phyloP scores from a whole-genome alignment of 2,797 vertebrate species.

The Acanthopagrus latus region DNA sequence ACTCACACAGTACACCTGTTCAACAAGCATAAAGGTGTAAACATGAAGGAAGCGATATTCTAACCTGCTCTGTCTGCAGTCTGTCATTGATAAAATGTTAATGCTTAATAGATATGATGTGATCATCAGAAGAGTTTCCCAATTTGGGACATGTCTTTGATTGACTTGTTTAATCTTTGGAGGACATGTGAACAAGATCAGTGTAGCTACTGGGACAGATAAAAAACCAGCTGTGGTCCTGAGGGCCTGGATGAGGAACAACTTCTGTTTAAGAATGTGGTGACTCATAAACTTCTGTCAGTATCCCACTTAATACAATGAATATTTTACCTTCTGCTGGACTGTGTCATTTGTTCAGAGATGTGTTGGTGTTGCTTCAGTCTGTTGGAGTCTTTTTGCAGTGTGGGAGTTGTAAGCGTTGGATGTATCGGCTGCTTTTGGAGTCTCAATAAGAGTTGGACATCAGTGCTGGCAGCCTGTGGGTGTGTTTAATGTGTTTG shows the following conservation, averaged over 20 bases:
- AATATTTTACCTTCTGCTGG: neutral
- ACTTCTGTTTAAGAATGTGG: neutral
- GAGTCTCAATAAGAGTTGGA: slow-evolving; percentile 45
- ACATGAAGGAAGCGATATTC: too few relatives aligned
- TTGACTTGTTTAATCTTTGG: neutral
- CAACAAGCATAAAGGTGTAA: too few relatives aligned
- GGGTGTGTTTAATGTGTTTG: slow-evolving; percentile 51
- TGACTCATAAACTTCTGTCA: neutral
- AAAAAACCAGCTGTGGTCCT: neutral
- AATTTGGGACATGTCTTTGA: too few relatives aligned
- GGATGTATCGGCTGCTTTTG: slow-evolving; percentile 43
- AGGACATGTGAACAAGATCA: too few relatives aligned
- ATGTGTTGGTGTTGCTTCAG: slow-evolving; percentile 4
- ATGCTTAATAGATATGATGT: too few relatives aligned
- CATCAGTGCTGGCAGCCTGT: slow-evolving; percentile 32
- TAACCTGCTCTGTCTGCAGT: too few relatives aligned
- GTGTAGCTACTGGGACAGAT: neutral
- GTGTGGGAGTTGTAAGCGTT: slow-evolving; percentile 57
- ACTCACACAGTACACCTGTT: too few relatives aligned
- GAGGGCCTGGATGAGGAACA: neutral
- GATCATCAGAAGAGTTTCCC: neutral
- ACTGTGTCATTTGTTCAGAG: slow-evolving; percentile 2
- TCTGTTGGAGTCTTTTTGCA: slow-evolving; percentile 13
- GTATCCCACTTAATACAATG: neutral
- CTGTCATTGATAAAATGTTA: too few relatives aligned